These are phyloP conservation scores for Drosophila neonasuta DNA, from an alignment of 2,888 invertebrate species.

Conservation along the genomic window DNA sequence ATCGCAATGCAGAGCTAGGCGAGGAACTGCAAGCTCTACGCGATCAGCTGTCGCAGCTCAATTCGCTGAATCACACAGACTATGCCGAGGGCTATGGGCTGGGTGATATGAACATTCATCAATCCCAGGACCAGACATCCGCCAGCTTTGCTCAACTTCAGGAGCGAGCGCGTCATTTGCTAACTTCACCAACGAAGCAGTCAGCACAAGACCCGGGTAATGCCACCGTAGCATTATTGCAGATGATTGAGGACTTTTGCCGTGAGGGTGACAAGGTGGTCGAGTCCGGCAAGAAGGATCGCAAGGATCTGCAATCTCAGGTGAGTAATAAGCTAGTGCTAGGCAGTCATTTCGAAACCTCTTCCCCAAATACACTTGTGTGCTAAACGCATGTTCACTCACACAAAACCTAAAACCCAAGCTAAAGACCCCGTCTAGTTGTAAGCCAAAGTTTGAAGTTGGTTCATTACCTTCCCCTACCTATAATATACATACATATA, in stretches of 20 bases:
- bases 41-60: conserved; percentile 82
- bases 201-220: conserved; percentile 56
- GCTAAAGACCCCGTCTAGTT: conserved; percentile 39
- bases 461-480: conserved; percentile 30
- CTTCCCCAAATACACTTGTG: conserved; percentile 12
- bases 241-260: conserved; percentile 86
- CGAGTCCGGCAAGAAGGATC: conserved; percentile 86
- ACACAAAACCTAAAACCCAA: neutral
- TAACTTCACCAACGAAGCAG: conserved; percentile 76
- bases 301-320: conserved; percentile 89
- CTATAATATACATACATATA: conserved; percentile 11
- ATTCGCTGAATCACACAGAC: conserved; percentile 81
- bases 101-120: conserved; percentile 75
- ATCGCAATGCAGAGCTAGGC: conserved; percentile 84
- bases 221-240: conserved; percentile 82
- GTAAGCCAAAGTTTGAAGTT: conserved; percentile 51
- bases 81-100: conserved; percentile 84
- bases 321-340: conserved; percentile 81
- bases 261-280: conserved; percentile 85
- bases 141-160: conserved; percentile 80
- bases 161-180: conserved; percentile 79
- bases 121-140: conserved; percentile 66
- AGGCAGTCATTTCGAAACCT: neutral
- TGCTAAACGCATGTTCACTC: conserved; percentile 66
- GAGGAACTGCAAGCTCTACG: conserved; percentile 82